Base-by-base conservation (phyloP, 2,888 invertebrate genomes). In the Himalopsyche tibetana region DNA sequence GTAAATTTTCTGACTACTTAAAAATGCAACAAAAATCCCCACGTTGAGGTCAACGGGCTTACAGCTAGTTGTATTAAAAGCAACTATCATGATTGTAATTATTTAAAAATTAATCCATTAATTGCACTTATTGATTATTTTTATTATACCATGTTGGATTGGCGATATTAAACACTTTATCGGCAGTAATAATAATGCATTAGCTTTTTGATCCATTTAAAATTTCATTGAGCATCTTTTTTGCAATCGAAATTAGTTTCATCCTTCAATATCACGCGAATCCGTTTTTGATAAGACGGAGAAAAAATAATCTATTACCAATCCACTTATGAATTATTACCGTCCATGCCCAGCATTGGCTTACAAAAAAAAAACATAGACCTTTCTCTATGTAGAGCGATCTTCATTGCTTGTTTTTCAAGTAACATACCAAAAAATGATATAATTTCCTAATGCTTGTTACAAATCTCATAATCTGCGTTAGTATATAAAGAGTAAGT, bases 131-230 rank as follows among this genome's bases (percentile, higher is more conserved):
- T 51, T 15, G 15, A 15, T 51, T 15, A 51, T 51, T 51, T 51
- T 51, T 51, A 51, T 51, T 51, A 15, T 5, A 51, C 5, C 12
- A 15, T 51, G 4, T 51, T 15, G 12, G 12, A 15, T 51, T 5
- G 15, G 51, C 51, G 51, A 15, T 51, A 15, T 51, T 15, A 51
- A 51, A 51, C 51, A 51, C 4, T 51, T 51, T 51, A 51, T 51
- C 51, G 51, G 1, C 51, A 15, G 15, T 51, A 51, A 51, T 51
- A 51, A 51, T 51, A 15, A 51, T 51, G 51, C 51, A 51, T 51
- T 51, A 15, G 51, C 51, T 5, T 15, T 28, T 1, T 17, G 88
- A 88, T 86, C 89, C 89, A 82, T 89, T 89, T 15, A 51, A 51
- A 15, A 5, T 51, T 51, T 38, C 86, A 86, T 83, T 83, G 79